These are phyloP conservation scores for Flexamia atlantica DNA, from an alignment of 2,888 invertebrate genomes.

Conservation along the genomic window DNA sequence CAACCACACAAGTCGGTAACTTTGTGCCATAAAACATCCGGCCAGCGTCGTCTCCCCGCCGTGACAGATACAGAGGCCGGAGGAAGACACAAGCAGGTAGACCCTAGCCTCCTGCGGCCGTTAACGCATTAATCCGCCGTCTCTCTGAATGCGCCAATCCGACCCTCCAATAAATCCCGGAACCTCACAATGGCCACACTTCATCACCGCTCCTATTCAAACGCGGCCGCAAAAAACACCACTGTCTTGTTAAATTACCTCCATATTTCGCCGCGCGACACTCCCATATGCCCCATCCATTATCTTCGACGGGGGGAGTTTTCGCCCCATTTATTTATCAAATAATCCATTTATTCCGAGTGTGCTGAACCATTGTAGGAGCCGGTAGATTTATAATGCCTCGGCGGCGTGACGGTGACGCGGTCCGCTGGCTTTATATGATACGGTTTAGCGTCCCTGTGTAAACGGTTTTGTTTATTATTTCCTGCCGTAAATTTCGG, in stretches of 20 bases:
- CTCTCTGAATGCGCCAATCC: conserved; percentile 47
- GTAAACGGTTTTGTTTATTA: conserved; percentile 53
- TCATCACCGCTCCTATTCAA: conserved; percentile 64
- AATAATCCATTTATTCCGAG: conserved; percentile 65
- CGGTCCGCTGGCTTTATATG: conserved; percentile 52
- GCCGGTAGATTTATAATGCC: conserved; percentile 34
- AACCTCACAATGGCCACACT: conserved; percentile 64
- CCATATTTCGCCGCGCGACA: conserved; percentile 63
- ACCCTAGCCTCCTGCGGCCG: conserved; percentile 8
- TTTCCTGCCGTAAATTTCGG: conserved; percentile 46
- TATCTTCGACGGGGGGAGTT: conserved; percentile 60
- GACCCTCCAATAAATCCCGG: conserved; percentile 26
- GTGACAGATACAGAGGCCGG: background rate
- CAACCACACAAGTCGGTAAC: too few relatives aligned
- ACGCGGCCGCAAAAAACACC: conserved; percentile 64
- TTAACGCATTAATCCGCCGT: conserved; percentile 43
- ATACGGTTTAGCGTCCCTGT: conserved; percentile 31
- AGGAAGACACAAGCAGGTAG: background rate
- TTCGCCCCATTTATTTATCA: conserved; percentile 65
- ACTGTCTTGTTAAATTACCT: conserved; percentile 66
- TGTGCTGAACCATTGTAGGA: conserved; percentile 27
- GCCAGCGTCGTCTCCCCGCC: too few relatives aligned
- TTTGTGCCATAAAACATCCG: too few relatives aligned
- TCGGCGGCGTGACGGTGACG: conserved; percentile 49
- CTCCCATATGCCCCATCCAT: conserved; percentile 64